A percentile compares a stretch with the other conserved stretches of the same genome.
phyloP scores from a whole-genome alignment of 2,797 vertebrate genomes.

The Acipenser transmontanus region DNA sequence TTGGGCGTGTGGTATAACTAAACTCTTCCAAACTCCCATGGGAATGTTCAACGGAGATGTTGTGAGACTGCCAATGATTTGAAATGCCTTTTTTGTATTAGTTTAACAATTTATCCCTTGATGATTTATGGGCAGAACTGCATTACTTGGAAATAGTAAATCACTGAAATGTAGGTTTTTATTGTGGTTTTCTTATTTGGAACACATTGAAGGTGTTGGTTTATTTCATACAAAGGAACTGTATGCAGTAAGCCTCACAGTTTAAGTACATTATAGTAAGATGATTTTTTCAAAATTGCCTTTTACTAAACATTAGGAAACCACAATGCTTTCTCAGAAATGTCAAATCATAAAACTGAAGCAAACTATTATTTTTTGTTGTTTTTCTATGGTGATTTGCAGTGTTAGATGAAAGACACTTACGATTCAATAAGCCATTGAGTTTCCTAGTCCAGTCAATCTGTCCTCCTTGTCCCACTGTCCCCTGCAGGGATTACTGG shows the following conservation, averaged over 20 bases:
- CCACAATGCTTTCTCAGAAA: too few relatives aligned
- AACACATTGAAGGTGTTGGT: not conserved
- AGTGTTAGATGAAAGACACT: too few relatives aligned
- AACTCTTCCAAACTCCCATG: conserved; percentile 18
- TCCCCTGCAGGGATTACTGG: too few relatives aligned
- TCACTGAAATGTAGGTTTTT: conserved; percentile 26
- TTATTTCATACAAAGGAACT: not conserved
- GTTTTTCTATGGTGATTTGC: too few relatives aligned
- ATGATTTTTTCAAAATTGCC: too few relatives aligned
- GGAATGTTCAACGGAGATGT: conserved; percentile 47
- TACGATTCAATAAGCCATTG: too few relatives aligned
- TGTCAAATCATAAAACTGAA: too few relatives aligned
- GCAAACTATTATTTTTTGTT: too few relatives aligned
- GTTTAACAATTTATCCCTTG: conserved; percentile 47
- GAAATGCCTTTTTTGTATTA: conserved; percentile 50
- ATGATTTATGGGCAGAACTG: conserved; percentile 34
- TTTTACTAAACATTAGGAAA: too few relatives aligned
- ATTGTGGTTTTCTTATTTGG: not conserved
- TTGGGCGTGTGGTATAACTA: not conserved
- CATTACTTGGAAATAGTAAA: conserved; percentile 37
- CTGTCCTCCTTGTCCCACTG: too few relatives aligned
- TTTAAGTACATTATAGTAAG: too few relatives aligned
- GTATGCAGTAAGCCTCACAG: not conserved
- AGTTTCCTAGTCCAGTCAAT: too few relatives aligned
- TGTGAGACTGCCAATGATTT: conserved; percentile 56